phyloP scores from a whole-genome alignment of 2,113 vertebrate genomes.

The Hyperopisus bebe region DNA sequence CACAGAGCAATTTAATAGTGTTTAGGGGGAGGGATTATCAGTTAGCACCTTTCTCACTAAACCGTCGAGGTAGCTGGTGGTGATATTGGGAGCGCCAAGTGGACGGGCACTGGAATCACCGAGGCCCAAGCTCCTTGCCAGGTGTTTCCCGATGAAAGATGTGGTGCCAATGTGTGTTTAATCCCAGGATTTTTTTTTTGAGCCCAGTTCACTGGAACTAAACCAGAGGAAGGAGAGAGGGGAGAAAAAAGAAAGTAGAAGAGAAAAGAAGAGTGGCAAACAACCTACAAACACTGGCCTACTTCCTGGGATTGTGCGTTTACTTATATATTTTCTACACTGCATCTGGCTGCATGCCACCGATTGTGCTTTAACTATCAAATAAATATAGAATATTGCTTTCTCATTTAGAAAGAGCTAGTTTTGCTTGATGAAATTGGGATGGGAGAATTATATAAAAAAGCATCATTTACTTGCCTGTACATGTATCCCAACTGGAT shows the following conservation, averaged over 20 bases:
- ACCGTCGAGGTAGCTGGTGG: neutral
- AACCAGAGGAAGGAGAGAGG: neutral
- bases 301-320: neutral
- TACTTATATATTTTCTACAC: neutral
- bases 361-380: neutral
- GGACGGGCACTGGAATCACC: constrained; percentile 7
- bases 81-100: neutral
- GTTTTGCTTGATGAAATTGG: neutral
- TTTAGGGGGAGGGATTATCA: constrained; percentile 16
- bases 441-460: neutral
- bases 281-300: neutral
- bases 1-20: neutral
- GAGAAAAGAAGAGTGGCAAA: neutral
- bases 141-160: constrained; percentile 23
- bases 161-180: constrained; percentile 17
- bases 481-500: neutral
- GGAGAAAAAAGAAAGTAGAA: neutral
- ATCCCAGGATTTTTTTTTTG: constrained; percentile 8
- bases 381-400: neutral
- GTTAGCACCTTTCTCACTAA: constrained; percentile 1
- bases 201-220: constrained; percentile 14
- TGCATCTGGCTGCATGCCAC: neutral
- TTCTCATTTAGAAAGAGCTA: neutral
- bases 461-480: neutral
- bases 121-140: constrained; percentile 14